Percentiles rank a stretch among this genome's conserved stretches.
These are phyloP conservation scores for Nemotelus nigrinus DNA, from an alignment of 2,888 invertebrate genomes.

Conservation along the genomic window DNA sequence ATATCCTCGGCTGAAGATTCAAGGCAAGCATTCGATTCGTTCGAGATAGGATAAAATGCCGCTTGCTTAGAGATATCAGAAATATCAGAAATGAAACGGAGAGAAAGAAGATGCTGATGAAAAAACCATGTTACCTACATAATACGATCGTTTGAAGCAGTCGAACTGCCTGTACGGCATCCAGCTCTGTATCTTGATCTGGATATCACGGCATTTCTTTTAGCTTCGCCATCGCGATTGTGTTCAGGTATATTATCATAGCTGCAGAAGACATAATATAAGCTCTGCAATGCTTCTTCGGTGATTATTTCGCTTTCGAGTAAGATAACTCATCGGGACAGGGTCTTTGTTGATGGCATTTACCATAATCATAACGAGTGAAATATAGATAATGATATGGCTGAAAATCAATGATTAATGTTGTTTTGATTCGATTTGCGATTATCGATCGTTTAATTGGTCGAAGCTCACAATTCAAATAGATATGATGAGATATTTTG, in stretches of 20 bases:
- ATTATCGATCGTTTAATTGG: background rate
- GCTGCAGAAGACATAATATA: constrained; percentile 32
- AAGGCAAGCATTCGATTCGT: constrained; percentile 32
- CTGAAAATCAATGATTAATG: constrained; percentile 36
- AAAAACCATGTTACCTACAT: constrained; percentile 30
- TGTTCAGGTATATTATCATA: background rate
- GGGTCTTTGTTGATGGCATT: constrained; percentile 40
- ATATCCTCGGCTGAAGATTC: constrained; percentile 37
- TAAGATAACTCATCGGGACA: constrained; percentile 41
- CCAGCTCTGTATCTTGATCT: constrained; percentile 29
- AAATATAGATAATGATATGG: constrained; percentile 38
- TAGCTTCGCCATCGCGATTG: constrained; percentile 24
- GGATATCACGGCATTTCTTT: constrained; percentile 37
- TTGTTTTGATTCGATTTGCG: constrained; percentile 10
- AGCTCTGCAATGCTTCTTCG: constrained; percentile 14
- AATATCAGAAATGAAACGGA: constrained; percentile 1
- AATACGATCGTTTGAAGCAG: constrained; percentile 18
- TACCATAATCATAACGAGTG: constrained; percentile 35
- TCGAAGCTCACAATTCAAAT: too few relatives aligned
- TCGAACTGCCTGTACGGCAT: background rate
- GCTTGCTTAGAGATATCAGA: background rate
- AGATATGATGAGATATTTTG: too few relatives aligned
- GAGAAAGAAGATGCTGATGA: constrained; percentile 7
- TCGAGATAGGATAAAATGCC: constrained; percentile 16
- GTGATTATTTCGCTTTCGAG: constrained; percentile 33